These are phyloP conservation scores for Delia radicum DNA, from an alignment of 1,140 invertebrate species.

Conservation along the genomic window DNA sequence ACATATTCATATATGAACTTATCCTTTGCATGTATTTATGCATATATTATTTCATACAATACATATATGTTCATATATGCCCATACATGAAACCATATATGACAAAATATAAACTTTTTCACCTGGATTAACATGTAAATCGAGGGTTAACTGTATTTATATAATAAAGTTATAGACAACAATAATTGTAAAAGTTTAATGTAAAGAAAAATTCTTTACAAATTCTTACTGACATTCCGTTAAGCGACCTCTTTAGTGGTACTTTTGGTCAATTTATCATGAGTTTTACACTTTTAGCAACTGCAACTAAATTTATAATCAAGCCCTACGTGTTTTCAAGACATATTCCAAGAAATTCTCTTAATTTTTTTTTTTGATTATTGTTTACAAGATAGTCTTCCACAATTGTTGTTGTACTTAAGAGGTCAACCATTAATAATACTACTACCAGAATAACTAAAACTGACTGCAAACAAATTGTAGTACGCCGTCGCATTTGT, in stretches of 20 bases:
- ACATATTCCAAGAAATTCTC: neutral
- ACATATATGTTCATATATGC: no score
- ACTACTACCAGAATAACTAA: neutral
- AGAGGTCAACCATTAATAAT: constrained; percentile 4
- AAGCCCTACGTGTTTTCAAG: neutral
- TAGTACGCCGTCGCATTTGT: neutral
- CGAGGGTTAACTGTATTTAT: no score
- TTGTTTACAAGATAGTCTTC: neutral
- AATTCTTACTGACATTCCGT: neutral
- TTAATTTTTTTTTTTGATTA: neutral
- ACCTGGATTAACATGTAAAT: no score
- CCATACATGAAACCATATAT: no score
- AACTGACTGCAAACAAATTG: neutral
- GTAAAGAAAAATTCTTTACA: neutral
- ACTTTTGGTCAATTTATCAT: no score
- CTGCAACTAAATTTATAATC: neutral
- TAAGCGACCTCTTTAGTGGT: no score
- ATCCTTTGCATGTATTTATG: no score
- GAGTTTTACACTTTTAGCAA: neutral
- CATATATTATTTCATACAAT: no score
- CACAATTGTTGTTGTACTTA: neutral
- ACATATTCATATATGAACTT: no score
- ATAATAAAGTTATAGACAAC: no score
- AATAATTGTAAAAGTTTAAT: no score
- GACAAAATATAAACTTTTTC: no score